Evolutionary conservation across 2,113 vertebrate species (phyloP).

Genomic region (Zingel zingel): DNA sequence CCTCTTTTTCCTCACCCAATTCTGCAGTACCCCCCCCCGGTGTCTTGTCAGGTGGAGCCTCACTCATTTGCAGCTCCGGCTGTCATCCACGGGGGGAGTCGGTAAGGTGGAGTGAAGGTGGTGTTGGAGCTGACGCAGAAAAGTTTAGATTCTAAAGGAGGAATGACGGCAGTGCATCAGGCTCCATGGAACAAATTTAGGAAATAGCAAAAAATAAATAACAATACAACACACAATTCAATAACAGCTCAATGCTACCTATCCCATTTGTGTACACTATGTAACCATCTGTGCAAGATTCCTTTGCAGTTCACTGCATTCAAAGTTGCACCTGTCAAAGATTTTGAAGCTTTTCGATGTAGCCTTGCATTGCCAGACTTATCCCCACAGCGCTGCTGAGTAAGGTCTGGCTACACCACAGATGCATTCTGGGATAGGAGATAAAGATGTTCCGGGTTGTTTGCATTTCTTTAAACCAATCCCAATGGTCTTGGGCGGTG

Average conservation of each 20-base stretch:
- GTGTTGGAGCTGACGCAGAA: slow-evolving; percentile 1
- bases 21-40: slow-evolving; percentile 40
- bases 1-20: slow-evolving; percentile 61
- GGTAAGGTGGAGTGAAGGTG: not conserved
- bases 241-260: not conserved
- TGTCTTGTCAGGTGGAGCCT: slow-evolving; percentile 86
- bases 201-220: not conserved
- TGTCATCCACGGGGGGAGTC: slow-evolving; percentile 50
- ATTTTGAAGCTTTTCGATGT: not conserved
- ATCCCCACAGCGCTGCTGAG: too few relatives aligned
- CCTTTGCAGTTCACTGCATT: not conserved
- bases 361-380: too few relatives aligned
- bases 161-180: not conserved
- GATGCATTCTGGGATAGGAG: too few relatives aligned
- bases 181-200: not conserved
- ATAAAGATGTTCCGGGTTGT: too few relatives aligned
- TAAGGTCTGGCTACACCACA: too few relatives aligned
- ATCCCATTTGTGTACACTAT: not conserved
- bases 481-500: too few relatives aligned
- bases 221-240: not conserved
- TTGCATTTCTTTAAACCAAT: too few relatives aligned
- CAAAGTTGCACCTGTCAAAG: not conserved
- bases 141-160: slow-evolving; percentile 17
- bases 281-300: not conserved
- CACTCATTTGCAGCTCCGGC: slow-evolving; percentile 82